Base-by-base conservation (phyloP, 2,113 vertebrate species). In the Platanista minor region DNA sequence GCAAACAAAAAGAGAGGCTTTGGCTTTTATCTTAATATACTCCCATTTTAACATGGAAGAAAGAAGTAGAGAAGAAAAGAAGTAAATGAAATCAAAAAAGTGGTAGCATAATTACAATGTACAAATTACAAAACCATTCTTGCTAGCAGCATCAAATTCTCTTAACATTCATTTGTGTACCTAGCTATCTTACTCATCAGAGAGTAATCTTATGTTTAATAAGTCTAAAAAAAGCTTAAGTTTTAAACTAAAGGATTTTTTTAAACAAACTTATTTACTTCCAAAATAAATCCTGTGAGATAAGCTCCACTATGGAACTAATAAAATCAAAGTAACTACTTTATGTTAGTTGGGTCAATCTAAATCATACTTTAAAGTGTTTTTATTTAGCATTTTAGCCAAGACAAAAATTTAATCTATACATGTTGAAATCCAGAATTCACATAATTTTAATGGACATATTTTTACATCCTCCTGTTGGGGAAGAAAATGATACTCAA, bases 321-420 rank as follows among this genome's bases (percentile, higher is more conserved):
- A 29, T 36, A 87, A 95, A 95, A 75, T 43, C 71, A 89, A 94
- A 92, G 33, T 71, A 82, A 87, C 21, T 41, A 91, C 27, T 93
- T 77, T 75, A 86, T n/a, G 15, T 72, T 61, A 78, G 12, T 39
- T 88, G 31, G 9, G 21, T 77, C 77, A 52, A n/a, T 46, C 31
- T 46, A 57, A 87, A 49, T 59, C 66, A 6, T 12, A 81, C 21
- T 64, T 75, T n/a, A 59, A 90, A 21, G 10, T 77, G 61, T 67
- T 93, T 78, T 84, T 81, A 91, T 31, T 94, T 62, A 88, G 54
- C 20, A 88, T 64, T 89, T 85, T 89, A 74, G 39, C 25, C 18
- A 83, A 74, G 33, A 94, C 33, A 92, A 94, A 96, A 95, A 81
- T n/a, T 61, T 46, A 91, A 85, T 57, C 6, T 88, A 71, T 17